Evolutionary conservation across 2,888 invertebrate species (phyloP).

Genomic region (Mythimna vitellina): DNA sequence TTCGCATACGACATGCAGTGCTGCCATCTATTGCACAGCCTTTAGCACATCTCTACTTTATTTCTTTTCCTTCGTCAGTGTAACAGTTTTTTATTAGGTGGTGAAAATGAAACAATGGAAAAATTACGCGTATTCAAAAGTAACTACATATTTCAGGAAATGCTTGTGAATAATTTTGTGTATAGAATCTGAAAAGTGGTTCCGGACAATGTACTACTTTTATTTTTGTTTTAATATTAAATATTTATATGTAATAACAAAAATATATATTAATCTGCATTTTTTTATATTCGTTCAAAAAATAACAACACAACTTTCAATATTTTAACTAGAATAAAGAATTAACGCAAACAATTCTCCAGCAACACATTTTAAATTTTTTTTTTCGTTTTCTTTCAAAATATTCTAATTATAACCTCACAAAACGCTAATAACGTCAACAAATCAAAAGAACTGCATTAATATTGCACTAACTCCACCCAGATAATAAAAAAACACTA

Average conservation of each 20-base stretch:
- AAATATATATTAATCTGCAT: too few relatives aligned
- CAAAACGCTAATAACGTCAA: not conserved
- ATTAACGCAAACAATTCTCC: too few relatives aligned
- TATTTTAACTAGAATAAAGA: too few relatives aligned
- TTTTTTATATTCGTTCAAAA: too few relatives aligned
- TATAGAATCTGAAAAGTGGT: too few relatives aligned
- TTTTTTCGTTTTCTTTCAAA: not conserved
- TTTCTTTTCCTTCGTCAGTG: not conserved
- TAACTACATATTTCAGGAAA: too few relatives aligned
- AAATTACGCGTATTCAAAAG: too few relatives aligned
- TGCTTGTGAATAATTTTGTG: too few relatives aligned
- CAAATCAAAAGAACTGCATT: conserved; percentile 3
- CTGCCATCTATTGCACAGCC: conserved; percentile 24
- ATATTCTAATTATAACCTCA: not conserved
- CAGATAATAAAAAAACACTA: conserved; percentile 43
- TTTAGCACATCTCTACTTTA: not conserved
- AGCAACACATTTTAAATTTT: not conserved
- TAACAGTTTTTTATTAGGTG: conserved; percentile 5
- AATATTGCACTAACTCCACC: conserved; percentile 12
- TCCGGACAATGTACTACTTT: too few relatives aligned
- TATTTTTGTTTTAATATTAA: too few relatives aligned
- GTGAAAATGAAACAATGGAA: not conserved
- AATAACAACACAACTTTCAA: too few relatives aligned
- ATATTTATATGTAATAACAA: too few relatives aligned
- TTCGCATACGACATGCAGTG: conserved; percentile 26